Conservation (phyloP, 30 jellyfish, hydroid and myxozoan genomes). For the Aurelia aurita complex sp. Pacific region DNA sequence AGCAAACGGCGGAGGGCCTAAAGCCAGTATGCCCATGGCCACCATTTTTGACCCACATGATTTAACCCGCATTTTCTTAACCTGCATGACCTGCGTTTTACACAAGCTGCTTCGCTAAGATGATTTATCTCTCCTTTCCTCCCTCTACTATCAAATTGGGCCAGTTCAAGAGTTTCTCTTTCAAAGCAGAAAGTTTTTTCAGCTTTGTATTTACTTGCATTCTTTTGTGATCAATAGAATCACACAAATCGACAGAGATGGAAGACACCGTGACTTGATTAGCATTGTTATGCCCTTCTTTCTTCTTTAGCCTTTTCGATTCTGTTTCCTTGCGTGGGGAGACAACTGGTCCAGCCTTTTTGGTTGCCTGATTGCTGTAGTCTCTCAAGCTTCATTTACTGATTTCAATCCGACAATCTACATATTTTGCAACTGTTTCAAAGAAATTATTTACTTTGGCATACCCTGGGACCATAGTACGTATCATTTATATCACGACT, state of each 20-base stretch:
- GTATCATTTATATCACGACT: background rate
- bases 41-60: no score
- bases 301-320: no score
- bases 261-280: no score
- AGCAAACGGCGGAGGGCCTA: no score
- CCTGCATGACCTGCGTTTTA: no score
- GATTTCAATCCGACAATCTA: background rate
- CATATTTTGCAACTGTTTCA: background rate
- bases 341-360: no score
- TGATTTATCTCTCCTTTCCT: slow-evolving; percentile 11
- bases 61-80: no score
- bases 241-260: background rate
- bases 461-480: background rate
- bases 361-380: background rate
- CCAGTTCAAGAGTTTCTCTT: background rate
- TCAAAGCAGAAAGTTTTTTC: background rate
- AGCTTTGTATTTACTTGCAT: background rate
- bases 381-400: background rate
- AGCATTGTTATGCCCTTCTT: no score
- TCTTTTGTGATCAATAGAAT: background rate
- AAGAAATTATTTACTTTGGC: background rate
- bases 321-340: no score
- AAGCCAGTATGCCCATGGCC: no score
- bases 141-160: background rate
- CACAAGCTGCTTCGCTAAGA: slow-evolving; percentile 8